These are phyloP conservation scores for Porites lobata DNA, from an alignment of 92 coral and sea anemone species.

Conservation along the genomic window DNA sequence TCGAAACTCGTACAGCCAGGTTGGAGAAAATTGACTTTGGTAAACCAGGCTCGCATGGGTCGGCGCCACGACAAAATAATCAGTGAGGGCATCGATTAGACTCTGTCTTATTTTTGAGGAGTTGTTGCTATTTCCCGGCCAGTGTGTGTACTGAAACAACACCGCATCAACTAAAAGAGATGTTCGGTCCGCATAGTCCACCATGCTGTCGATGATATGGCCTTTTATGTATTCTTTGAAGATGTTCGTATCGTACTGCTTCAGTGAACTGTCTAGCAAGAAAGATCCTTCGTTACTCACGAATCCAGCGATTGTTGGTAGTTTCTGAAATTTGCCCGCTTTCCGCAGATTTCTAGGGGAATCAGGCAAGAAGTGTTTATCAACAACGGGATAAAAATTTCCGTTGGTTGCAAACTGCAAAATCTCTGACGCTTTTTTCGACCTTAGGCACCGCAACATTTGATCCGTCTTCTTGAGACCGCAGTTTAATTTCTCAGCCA, in stretches of 20 bases:
- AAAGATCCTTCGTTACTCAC: conserved; percentile 81
- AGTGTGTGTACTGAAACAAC: conserved; percentile 73
- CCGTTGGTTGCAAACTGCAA: background rate
- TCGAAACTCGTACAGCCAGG: conserved; percentile 78
- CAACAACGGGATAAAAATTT: conserved; percentile 52
- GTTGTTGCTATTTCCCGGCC: conserved; percentile 48
- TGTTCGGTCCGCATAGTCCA: background rate
- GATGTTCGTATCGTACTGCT: conserved; percentile 19
- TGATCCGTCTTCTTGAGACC: background rate
- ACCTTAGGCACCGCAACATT: conserved; percentile 64
- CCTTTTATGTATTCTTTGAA: conserved; percentile 19
- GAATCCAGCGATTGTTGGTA: conserved; percentile 78
- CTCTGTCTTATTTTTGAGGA: conserved; percentile 53
- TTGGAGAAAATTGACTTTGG: conserved; percentile 57
- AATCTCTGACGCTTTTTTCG: conserved; percentile 13
- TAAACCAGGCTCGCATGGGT: conserved; percentile 59
- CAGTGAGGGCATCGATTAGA: conserved; percentile 63
- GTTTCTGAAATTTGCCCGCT: conserved; percentile 72
- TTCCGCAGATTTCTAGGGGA: conserved; percentile 70
- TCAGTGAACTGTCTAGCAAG: conserved; percentile 11
- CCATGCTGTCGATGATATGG: conserved; percentile 16
- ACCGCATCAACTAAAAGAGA: conserved; percentile 65
- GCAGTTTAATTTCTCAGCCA: conserved; percentile 59
- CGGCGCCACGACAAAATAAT: conserved; percentile 68
- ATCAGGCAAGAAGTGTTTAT: conserved; percentile 64